Evolutionary conservation across 2,888 invertebrate genomes (phyloP).

Genomic region (Dorcus parallelipipedus): DNA sequence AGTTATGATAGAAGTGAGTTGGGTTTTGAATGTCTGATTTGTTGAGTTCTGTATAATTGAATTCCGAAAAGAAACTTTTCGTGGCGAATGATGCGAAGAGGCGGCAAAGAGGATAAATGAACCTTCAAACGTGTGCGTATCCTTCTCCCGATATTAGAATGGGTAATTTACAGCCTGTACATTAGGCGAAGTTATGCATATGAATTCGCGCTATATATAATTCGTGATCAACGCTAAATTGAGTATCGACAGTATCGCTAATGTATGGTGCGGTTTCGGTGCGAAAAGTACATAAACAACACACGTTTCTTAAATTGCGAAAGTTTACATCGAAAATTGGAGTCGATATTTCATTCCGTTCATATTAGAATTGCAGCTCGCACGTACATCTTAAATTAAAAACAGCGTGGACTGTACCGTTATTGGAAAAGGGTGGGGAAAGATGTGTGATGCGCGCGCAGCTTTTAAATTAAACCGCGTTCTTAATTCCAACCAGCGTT

Average conservation of each 20-base stretch:
- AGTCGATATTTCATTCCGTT: conserved; percentile 31
- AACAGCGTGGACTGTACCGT: conserved; percentile 37
- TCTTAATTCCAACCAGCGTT: conserved; percentile 41
- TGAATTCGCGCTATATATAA: neutral
- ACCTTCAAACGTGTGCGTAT: too few species aligned
- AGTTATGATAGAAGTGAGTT: too few species aligned
- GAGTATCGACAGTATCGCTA: neutral
- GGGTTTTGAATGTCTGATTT: too few species aligned
- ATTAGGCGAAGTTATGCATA: neutral
- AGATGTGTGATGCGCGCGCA: conserved; percentile 38
- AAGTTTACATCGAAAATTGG: conserved; percentile 30
- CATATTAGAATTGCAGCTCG: conserved; percentile 30
- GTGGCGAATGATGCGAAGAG: too few species aligned
- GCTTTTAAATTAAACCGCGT: conserved; percentile 40
- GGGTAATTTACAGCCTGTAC: too few species aligned
- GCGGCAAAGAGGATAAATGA: too few species aligned
- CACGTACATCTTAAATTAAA: conserved; percentile 40
- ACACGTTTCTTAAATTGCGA: conserved; percentile 26
- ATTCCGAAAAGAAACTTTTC: too few species aligned
- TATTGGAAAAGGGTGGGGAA: conserved; percentile 29
- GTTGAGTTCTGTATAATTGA: too few species aligned
- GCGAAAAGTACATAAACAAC: conserved; percentile 22
- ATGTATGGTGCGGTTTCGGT: conserved; percentile 14
- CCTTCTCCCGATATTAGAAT: too few species aligned
- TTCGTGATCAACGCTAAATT: neutral